phyloP scores from a whole-genome alignment of 2,113 vertebrate genomes.

The Elgaria multicarinata region DNA sequence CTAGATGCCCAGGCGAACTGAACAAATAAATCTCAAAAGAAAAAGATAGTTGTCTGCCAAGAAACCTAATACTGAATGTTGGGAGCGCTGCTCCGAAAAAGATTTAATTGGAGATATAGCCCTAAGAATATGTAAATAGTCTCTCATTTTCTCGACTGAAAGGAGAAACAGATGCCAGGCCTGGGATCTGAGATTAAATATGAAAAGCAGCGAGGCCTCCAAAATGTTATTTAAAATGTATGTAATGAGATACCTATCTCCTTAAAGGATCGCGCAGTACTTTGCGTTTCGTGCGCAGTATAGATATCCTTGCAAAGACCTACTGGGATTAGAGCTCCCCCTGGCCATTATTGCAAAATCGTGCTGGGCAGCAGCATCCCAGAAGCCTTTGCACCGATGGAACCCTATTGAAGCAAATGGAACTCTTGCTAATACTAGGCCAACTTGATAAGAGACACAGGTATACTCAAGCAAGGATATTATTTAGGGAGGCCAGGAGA shows the following conservation, averaged over 20 bases:
- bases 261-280: conserved; percentile 42
- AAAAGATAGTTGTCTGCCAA: conserved; percentile 76
- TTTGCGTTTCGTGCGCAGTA: conserved; percentile 23
- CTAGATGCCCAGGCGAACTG: conserved; percentile 72
- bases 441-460: background rate
- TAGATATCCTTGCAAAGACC: background rate
- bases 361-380: conserved; percentile 41
- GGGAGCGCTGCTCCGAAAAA: conserved; percentile 73
- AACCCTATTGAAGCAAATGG: background rate
- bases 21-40: conserved; percentile 81
- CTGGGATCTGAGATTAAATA: conserved; percentile 73
- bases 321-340: background rate
- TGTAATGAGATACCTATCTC: conserved; percentile 78
- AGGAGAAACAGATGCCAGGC: conserved; percentile 82
- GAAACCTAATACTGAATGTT: conserved; percentile 79
- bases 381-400: background rate
- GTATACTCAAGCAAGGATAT: background rate
- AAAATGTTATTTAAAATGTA: conserved; percentile 77
- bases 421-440: background rate
- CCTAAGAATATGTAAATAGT: conserved; percentile 82
- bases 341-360: conserved; percentile 19
- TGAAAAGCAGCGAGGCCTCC: conserved; percentile 71
- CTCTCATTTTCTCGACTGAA: conserved; percentile 77
- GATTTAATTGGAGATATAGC: conserved; percentile 82
- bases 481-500: background rate